A percentile compares a stretch with the other conserved stretches of the same genome.
These are phyloP conservation scores for Chondrosia reniformis DNA, from an alignment of 37 sponge, comb jelly and placozoan species.

Conservation along the genomic window DNA sequence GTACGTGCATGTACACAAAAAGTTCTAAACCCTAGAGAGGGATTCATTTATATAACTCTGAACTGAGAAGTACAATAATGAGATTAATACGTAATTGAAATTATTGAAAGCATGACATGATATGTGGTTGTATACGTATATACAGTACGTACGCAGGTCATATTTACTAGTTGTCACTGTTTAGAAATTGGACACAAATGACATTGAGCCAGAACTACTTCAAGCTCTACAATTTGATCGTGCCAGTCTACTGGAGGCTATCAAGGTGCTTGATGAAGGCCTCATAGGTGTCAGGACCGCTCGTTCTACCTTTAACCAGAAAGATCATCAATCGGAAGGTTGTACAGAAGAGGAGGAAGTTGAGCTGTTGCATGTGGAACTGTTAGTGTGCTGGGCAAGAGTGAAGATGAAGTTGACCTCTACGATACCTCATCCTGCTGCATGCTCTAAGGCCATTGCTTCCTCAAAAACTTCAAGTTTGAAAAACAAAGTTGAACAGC, in stretches of 20 bases:
- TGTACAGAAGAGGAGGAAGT: constrained; percentile 16
- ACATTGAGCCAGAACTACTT: background rate
- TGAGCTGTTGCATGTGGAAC: constrained; percentile 44
- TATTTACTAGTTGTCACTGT: background rate
- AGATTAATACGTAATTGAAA: too few species aligned
- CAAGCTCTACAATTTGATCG: background rate
- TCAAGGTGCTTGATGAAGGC: background rate
- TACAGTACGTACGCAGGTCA: background rate
- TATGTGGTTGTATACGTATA: too few species aligned
- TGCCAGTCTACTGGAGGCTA: constrained; percentile 1
- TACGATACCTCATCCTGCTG: constrained; percentile 58
- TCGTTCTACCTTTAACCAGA: background rate
- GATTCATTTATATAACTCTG: too few species aligned
- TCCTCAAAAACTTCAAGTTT: constrained; percentile 57
- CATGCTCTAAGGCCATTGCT: background rate
- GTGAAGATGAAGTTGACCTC: constrained; percentile 54
- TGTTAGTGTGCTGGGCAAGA: constrained; percentile 22
- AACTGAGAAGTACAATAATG: too few species aligned
- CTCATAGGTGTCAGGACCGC: background rate
- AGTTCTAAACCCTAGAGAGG: too few species aligned
- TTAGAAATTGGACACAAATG: background rate
- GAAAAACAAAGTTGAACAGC: constrained; percentile 48
- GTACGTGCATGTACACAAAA: constrained; percentile 11
- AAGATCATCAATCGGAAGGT: too few species aligned
- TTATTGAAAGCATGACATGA: too few species aligned